Evolutionary conservation across 2,888 invertebrate genomes (phyloP), one percentile per base, ranked within the genome.

Genomic region (Meta bourneti): DNA sequence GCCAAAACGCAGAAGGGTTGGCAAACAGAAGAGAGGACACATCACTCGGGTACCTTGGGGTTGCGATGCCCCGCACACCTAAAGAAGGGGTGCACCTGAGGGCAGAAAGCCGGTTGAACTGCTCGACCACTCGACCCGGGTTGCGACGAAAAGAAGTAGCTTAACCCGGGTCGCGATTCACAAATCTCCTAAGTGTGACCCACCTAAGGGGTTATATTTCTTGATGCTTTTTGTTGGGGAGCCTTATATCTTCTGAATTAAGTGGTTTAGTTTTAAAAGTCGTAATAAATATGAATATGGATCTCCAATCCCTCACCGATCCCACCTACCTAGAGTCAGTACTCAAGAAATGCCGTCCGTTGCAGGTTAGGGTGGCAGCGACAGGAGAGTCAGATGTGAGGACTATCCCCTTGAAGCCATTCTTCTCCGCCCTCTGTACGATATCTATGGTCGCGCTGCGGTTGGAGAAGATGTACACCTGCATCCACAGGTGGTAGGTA

Each of bases 401-500:
- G 0, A 97, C 98, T 0, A 98, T 95, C 0, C 98, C 98, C 95
- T 97, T 97, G 94, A 96, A 98, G 16, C 97, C 98, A 9, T 97
- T 96, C 78, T 95, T 96, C 95, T 98, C 98, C 0, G 97, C 98
- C 94, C 98, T 96, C 74, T 95, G 94, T 0, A 99, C 96, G 92
- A 99, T 95, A 93, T 96, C 96, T 94, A 95, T 95, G 0, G 98
- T 98, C 0, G 97, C 95, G 61, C 96, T 95, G 93, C 97, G 77
- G 94, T 98, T 97, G 92, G 96, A 97, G 95, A 97, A 98, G 93
- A 99, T 97, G 94, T 98, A 99, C 0, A 99, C 96, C 95, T 99
- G 98, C 94, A 98, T 98, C 98, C 98, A 98, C 94, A 97, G 97
- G 48, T 96, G 95, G 0, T 96, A 96, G 0, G 98, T 97, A 0